A percentile compares a stretch with the other conserved stretches of the same genome.
Conservation (phyloP, 2,888 invertebrate species). For the Philonicus albiceps region DNA sequence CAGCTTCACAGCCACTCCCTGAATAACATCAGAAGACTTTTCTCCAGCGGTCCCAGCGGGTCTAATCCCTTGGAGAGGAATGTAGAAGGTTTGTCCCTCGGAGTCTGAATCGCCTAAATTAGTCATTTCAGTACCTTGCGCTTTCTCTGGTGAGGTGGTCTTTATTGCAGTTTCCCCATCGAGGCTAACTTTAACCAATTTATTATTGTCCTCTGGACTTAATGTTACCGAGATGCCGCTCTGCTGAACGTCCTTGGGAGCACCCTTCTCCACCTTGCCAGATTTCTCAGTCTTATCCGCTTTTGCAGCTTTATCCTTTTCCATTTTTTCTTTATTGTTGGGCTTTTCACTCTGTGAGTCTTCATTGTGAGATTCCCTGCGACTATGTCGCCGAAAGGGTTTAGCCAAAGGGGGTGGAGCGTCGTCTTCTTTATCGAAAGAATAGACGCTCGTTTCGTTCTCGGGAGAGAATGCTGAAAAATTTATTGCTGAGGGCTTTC, state of each 20-base stretch:
- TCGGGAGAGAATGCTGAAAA: constrained; percentile 70
- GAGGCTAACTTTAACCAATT: constrained; percentile 67
- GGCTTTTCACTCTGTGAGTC: constrained; percentile 49
- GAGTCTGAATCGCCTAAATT: constrained; percentile 66
- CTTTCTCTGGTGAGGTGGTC: constrained; percentile 46
- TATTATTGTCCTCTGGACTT: constrained; percentile 62
- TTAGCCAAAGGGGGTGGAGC: constrained; percentile 62
- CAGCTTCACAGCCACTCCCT: constrained; percentile 72
- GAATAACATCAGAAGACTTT: constrained; percentile 63
- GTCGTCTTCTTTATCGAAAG: constrained; percentile 74
- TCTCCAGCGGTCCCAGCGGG: constrained; percentile 56
- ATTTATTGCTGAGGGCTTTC: constrained; percentile 43
- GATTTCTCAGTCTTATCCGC: constrained; percentile 44
- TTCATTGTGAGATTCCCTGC: constrained; percentile 61
- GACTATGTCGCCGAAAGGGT: constrained; percentile 67
- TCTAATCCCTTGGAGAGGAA: constrained; percentile 67
- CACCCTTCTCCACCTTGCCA: constrained; percentile 56
- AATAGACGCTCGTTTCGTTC: constrained; percentile 76
- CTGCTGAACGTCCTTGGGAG: constrained; percentile 47
- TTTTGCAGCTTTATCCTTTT: constrained; percentile 53
- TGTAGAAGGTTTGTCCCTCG: constrained; percentile 70
- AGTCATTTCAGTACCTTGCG: constrained; percentile 44
- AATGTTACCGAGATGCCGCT: constrained; percentile 58
- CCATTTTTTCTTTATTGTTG: constrained; percentile 53
- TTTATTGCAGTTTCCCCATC: constrained; percentile 59